Percentiles rank a stretch among this genome's conserved stretches.
phyloP scores from a whole-genome alignment of 2,888 invertebrate genomes.

The Synergus itoensis region DNA sequence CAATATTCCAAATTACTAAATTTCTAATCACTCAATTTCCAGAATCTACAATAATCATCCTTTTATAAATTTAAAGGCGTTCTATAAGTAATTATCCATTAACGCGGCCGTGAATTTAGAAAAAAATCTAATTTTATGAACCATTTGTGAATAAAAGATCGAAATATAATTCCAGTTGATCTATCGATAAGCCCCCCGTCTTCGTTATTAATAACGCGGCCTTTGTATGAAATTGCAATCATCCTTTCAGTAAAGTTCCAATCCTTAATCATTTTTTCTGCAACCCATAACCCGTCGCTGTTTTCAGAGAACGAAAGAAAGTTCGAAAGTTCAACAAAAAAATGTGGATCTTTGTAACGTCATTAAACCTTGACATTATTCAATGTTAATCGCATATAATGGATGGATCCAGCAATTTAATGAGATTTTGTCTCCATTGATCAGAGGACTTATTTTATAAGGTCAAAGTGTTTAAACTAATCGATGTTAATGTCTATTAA shows the following conservation, averaged over 20 bases:
- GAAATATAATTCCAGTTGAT: neutral
- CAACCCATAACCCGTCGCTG: neutral
- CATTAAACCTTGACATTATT: slow-evolving; percentile 26
- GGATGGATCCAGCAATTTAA: neutral
- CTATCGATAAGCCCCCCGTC: neutral
- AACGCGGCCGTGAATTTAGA: neutral
- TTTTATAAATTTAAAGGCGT: no score
- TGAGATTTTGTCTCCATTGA: neutral
- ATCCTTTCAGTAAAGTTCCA: neutral
- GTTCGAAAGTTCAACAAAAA: slow-evolving; percentile 15
- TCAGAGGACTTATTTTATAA: neutral
- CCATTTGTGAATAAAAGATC: neutral
- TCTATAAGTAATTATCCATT: neutral
- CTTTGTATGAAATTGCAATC: neutral
- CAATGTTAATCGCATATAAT: slow-evolving; percentile 11
- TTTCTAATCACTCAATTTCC: neutral
- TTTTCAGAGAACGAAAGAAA: slow-evolving; percentile 2
- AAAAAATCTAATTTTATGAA: no score
- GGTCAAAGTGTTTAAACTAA: neutral
- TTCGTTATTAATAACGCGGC: neutral
- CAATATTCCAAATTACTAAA: neutral
- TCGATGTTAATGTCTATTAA: no score
- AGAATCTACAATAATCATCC: no score
- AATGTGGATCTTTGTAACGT: neutral
- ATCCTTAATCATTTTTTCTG: slow-evolving; percentile 2